These are phyloP conservation scores for Dreissena rostriformis DNA, from an alignment of 1,140 invertebrate genomes.

Conservation along the genomic window DNA sequence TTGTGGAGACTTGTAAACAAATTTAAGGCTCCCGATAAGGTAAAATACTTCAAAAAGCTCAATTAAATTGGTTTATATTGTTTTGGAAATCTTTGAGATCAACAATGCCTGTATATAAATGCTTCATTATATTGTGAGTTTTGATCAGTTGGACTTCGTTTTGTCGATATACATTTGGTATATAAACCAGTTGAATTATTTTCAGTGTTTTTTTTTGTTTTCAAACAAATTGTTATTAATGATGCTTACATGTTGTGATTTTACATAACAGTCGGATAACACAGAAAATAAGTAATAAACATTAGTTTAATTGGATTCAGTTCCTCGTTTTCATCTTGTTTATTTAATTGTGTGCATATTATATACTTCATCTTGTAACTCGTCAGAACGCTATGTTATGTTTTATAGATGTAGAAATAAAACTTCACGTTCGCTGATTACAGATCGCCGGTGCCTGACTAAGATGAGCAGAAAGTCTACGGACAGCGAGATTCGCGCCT, in stretches of 20 bases:
- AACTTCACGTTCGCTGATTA: not conserved
- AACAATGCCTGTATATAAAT: no score
- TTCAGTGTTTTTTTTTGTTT: constrained; percentile 3
- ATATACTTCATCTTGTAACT: not conserved
- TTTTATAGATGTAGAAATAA: not conserved
- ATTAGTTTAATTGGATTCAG: not conserved
- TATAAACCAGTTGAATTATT: constrained; percentile 13
- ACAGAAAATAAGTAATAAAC: no score
- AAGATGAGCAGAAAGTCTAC: constrained; percentile 46
- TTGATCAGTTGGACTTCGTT: no score
- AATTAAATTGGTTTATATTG: no score
- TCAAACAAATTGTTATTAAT: no score
- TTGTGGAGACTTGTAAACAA: not conserved
- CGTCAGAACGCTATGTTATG: not conserved
- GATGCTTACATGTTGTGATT: no score
- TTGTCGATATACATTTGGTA: constrained; percentile 8
- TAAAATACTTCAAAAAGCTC: no score
- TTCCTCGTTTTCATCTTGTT: not conserved
- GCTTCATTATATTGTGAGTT: no score
- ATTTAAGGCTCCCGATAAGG: no score
- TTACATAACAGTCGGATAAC: no score
- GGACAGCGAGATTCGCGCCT: constrained; percentile 47
- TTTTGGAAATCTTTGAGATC: no score
- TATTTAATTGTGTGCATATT: not conserved
- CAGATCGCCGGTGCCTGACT: not conserved